These are phyloP conservation scores for Thereva unica DNA, from an alignment of 2,888 invertebrate species.

Conservation along the genomic window DNA sequence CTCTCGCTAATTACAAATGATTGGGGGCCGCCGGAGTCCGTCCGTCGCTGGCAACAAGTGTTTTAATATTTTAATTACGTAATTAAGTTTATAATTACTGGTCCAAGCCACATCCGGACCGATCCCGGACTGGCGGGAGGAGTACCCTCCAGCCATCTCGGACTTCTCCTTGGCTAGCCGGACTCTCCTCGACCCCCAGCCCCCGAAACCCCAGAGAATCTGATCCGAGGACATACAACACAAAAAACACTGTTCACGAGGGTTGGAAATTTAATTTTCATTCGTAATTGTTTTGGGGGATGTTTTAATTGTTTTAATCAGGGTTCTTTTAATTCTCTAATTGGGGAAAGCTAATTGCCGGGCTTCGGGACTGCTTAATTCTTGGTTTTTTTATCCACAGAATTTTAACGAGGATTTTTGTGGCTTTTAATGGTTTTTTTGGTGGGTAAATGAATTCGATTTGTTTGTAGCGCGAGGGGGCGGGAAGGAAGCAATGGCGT, in stretches of 20 bases:
- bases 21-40: neutral
- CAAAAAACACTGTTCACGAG: too few species aligned
- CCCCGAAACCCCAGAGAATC: too few species aligned
- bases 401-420: neutral
- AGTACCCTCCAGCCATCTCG: neutral
- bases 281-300: slow-evolving; percentile 1
- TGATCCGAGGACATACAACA: too few species aligned
- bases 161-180: too few species aligned
- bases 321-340: neutral
- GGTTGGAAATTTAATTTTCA: slow-evolving; percentile 6
- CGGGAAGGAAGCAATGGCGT: too few species aligned
- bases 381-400: slow-evolving; percentile 1
- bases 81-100: slow-evolving; percentile 36
- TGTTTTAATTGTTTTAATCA: slow-evolving; percentile 5
- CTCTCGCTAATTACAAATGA: neutral
- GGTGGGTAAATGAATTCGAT: too few species aligned
- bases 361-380: slow-evolving; percentile 12
- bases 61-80: slow-evolving; percentile 32
- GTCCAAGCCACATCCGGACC: neutral
- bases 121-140: slow-evolving; percentile 9
- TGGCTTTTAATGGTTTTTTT: slow-evolving; percentile 1
- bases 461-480: neutral
- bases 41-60: neutral
- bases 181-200: too few species aligned
- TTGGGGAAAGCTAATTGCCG: slow-evolving; percentile 3